Evolutionary conservation across 2,888 invertebrate genomes (phyloP), one percentile per base, ranked within the genome.

Genomic region (Polymixis lichenea): DNA sequence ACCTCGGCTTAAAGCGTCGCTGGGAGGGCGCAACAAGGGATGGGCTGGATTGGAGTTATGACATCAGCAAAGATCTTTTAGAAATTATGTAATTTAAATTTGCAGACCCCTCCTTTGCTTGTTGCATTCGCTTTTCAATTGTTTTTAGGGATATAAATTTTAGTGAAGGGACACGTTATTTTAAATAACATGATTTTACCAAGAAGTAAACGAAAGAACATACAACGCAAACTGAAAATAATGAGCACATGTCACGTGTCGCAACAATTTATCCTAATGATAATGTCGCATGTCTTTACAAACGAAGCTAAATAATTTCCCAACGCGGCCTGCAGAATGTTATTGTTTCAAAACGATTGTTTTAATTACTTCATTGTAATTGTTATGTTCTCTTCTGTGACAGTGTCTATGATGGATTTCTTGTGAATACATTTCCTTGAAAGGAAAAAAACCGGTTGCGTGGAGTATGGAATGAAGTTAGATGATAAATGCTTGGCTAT

Each of bases 221-320:
- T 8, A 46, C 53, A 17, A 13, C 22, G 0, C 22, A n/a, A 55
- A 62, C 58, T 38, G n/a, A 32, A 64, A 58, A 38, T 56, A 74
- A 84, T 25, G 25, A 17, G 0, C 0, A 4, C 9, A 19, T 17
- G 38, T 82, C 83, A 82, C 82, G 86, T 72, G 86, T 69, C 1
- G 2, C 58, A 8, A 61, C 71, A n/a, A 82, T 69, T 55, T 76
- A 69, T 82, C 38, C n/a, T 77, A 82, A 62, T 85, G n/a, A 53
- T 28, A 25, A 56, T 49, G 68, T 82, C 60, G 77, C 83, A 49
- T 72, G 83, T 85, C 77, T 19, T n/a, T 28, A 3, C 58, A 68
- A 69, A 82, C 7, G 64, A 76, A 58, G 77, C 17, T 82, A 72
- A 82, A 82, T 76, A 15, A 38, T 53, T 61, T 71, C 60, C 17